A percentile compares a stretch with the other conserved stretches of the same genome.
Evolutionary conservation across 1,140 invertebrate species (phyloP).

Genomic region (Sipha flava): DNA sequence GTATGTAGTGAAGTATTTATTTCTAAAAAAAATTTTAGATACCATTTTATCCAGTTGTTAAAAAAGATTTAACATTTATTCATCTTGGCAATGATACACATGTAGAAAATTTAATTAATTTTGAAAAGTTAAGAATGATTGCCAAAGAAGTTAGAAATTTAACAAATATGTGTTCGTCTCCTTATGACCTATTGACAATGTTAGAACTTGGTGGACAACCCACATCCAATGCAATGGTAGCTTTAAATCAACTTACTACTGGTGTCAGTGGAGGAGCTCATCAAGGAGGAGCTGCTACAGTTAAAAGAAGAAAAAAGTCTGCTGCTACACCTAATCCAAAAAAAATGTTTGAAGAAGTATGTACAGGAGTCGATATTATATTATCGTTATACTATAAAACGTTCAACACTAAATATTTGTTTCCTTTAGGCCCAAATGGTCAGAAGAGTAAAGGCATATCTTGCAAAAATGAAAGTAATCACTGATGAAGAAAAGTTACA

Average conservation of each 20-base stretch:
- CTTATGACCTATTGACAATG: slow-evolving; percentile 59
- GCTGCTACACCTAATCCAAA: slow-evolving; percentile 86
- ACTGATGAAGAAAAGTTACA: slow-evolving; percentile 86
- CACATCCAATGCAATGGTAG: slow-evolving; percentile 77
- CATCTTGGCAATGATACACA: slow-evolving; percentile 93
- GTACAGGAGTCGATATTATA: slow-evolving; percentile 22
- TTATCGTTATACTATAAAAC: neutral
- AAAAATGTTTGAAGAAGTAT: slow-evolving; percentile 93
- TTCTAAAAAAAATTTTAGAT: slow-evolving; percentile 55
- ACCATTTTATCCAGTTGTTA: slow-evolving; percentile 91
- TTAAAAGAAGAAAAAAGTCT: slow-evolving; percentile 84
- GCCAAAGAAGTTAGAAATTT: slow-evolving; percentile 91
- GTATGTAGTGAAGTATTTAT: neutral
- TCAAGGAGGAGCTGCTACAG: slow-evolving; percentile 63
- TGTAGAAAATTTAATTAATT: slow-evolving; percentile 90
- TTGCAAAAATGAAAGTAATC: slow-evolving; percentile 83
- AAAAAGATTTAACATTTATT: slow-evolving; percentile 97
- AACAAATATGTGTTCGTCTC: slow-evolving; percentile 93
- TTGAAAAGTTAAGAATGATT: slow-evolving; percentile 98
- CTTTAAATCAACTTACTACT: slow-evolving; percentile 76
- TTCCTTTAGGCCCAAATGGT: slow-evolving; percentile 80
- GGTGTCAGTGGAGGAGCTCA: slow-evolving; percentile 45
- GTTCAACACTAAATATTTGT: neutral
- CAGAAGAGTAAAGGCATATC: slow-evolving; percentile 86
- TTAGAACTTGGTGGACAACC: slow-evolving; percentile 59